A percentile compares a stretch with the other conserved stretches of the same genome.
Conservation (phyloP, 2,888 invertebrate species). For the Salpingus planirostris region DNA sequence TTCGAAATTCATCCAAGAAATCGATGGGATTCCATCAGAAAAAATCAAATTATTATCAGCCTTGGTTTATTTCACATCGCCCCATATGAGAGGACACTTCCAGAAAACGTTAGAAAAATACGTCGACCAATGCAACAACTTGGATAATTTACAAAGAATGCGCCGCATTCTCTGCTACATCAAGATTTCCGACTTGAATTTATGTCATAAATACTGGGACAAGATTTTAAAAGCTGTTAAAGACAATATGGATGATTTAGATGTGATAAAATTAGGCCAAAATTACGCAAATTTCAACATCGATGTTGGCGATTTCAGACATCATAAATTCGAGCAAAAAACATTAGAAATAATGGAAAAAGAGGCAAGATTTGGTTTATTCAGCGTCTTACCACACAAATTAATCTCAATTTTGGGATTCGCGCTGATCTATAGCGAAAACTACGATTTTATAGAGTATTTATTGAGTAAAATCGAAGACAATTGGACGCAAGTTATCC, state of each 20-base stretch:
- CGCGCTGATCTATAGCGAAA: slow-evolving; percentile 41
- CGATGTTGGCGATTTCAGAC: too few relatives aligned
- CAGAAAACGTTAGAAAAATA: slow-evolving; percentile 35
- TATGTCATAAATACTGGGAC: slow-evolving; percentile 45
- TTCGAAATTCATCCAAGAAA: slow-evolving; percentile 33
- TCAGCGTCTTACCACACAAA: too few relatives aligned
- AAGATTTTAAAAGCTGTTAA: slow-evolving; percentile 35
- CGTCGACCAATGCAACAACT: slow-evolving; percentile 28
- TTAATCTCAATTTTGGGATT: slow-evolving; percentile 41
- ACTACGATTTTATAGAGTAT: slow-evolving; percentile 31
- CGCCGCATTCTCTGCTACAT: slow-evolving; percentile 42
- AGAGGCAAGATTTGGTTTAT: too few relatives aligned
- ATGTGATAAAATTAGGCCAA: slow-evolving; percentile 40
- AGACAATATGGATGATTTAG: slow-evolving; percentile 20
- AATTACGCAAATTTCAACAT: slow-evolving; percentile 49
- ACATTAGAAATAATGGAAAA: too few relatives aligned
- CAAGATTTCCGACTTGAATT: slow-evolving; percentile 41
- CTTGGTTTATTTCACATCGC: slow-evolving; percentile 40
- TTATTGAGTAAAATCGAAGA: slow-evolving; percentile 37
- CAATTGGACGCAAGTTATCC: slow-evolving; percentile 39
- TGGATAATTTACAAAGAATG: slow-evolving; percentile 34
- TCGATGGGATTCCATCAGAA: slow-evolving; percentile 25
- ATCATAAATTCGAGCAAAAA: too few relatives aligned
- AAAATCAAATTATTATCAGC: slow-evolving; percentile 39
- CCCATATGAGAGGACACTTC: slow-evolving; percentile 39